Evolutionary conservation across 2,113 vertebrate genomes (phyloP).

Genomic region (Nanorana parkeri): DNA sequence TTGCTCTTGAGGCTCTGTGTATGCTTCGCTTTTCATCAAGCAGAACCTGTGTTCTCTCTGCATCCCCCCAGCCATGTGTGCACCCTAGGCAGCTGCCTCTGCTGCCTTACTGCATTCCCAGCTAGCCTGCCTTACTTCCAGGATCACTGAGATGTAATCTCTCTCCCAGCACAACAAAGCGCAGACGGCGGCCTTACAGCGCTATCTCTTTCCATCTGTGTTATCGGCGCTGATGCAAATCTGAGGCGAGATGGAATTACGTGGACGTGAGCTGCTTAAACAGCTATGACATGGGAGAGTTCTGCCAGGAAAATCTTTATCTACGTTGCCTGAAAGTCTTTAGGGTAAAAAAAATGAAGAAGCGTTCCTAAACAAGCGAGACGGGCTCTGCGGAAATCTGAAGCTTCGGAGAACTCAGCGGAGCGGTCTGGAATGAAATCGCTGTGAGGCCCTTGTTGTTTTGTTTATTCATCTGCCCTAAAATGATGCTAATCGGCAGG

Average conservation of each 20-base stretch:
- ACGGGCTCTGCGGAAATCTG: neutral
- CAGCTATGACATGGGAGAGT: neutral
- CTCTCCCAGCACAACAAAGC: too few relatives aligned
- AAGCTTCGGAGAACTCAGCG: constrained; percentile 12
- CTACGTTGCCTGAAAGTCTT: neutral
- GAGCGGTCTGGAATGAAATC: neutral
- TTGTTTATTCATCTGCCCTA: constrained; percentile 1
- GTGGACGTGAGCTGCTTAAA: constrained; percentile 18
- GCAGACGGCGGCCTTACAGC: neutral
- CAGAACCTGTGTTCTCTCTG: too few relatives aligned
- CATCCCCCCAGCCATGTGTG: too few relatives aligned
- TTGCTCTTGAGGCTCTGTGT: too few relatives aligned
- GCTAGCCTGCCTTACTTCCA: too few relatives aligned
- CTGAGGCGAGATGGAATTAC: neutral
- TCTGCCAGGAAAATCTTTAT: constrained; percentile 44
- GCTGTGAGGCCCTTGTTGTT: neutral
- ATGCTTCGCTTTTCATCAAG: too few relatives aligned
- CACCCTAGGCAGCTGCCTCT: too few relatives aligned
- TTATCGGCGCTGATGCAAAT: constrained; percentile 36
- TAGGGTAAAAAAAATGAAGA: neutral
- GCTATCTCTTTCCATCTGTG: constrained; percentile 11
- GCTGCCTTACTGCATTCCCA: too few relatives aligned
- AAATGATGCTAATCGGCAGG: constrained; percentile 11
- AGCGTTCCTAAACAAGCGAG: constrained; percentile 1
- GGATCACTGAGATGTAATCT: too few relatives aligned